Base-by-base conservation (phyloP, 1,140 invertebrate species). In the Acyrthosiphon pisum region DNA sequence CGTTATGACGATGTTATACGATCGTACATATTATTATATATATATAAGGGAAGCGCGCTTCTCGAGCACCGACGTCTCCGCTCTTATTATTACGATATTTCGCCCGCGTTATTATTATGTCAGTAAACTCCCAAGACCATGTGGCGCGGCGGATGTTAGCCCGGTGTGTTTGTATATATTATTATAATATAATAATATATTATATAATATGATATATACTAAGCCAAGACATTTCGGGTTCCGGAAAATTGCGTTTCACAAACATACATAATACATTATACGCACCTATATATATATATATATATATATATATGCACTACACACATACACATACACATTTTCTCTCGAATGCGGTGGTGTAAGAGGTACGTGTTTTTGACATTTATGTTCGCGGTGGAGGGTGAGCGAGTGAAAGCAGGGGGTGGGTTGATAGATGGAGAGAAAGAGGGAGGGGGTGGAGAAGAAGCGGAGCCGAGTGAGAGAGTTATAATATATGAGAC, bases 351-450 rank as follows among this genome's bases (percentile, higher is more conserved):
- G 8, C 35, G 53, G 53, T 26, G 86, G 20, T 56, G 37, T 84
- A 92, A 84, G 81, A 92, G 90, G 76, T 83, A 76, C 68, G 91
- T 92, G 91, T 92, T 92, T 92, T 92, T 92, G 91, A 92, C 76
- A 84, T 92, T 92, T 83, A 83, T 53, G 91, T 92, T 50, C 46
- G 68, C 20, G 46, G n/a, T 9, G 35, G 83, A 14, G 60, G 30
- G 7, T 1, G 60, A 23, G 9, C 60, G 14, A 18, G 60, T 6
- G 37, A 26, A 26, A 26, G n/a, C n/a, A n/a, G 23, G 23, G 41
- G 23, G 37, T 6, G 60, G n/a, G 60, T n/a, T 14, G 60, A 18
- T 76, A 18, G 37, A 41, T 53, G 26, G 4, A 50, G 20, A 14
- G 50, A 22, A 20, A 76, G 41, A 46, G 56, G 41, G 56, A 35